phyloP scores from a whole-genome alignment of 2,888 invertebrate genomes.

The Argyresthia goedartella region DNA sequence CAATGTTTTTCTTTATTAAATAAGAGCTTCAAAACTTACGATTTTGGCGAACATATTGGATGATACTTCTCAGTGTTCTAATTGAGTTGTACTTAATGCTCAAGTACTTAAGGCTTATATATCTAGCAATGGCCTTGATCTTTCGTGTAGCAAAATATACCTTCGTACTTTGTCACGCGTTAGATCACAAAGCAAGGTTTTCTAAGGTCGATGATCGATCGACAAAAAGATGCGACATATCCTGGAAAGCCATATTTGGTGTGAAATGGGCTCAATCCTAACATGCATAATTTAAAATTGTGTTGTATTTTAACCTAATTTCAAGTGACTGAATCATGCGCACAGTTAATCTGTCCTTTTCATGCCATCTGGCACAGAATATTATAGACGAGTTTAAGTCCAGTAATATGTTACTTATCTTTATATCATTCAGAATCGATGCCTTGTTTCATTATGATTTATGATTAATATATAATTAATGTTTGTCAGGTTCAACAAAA shows the following conservation, averaged over 20 bases:
- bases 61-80: slow-evolving; percentile 24
- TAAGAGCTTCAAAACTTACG: slow-evolving; percentile 25
- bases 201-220: slow-evolving; percentile 31
- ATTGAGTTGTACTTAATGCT: slow-evolving; percentile 30
- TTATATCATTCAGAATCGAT: too few species aligned
- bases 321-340: too few species aligned
- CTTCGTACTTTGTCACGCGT: not conserved
- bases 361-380: too few species aligned
- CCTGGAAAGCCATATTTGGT: slow-evolving; percentile 28
- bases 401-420: too few species aligned
- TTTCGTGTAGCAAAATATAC: slow-evolving; percentile 3
- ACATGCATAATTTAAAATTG: too few species aligned
- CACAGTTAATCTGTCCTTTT: too few species aligned
- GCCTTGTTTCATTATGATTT: too few species aligned
- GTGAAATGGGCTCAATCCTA: slow-evolving; percentile 4
- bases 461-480: too few species aligned
- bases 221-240: slow-evolving; percentile 22
- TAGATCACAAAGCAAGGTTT: slow-evolving; percentile 21
- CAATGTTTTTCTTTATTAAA: too few species aligned
- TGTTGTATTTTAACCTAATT: too few species aligned
- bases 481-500: too few species aligned
- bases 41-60: slow-evolving; percentile 48
- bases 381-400: too few species aligned
- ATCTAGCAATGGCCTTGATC: slow-evolving; percentile 19
- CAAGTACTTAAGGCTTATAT: slow-evolving; percentile 30